Evolutionary conservation across 2,888 invertebrate species (phyloP).

Genomic region (Alcis repandata): DNA sequence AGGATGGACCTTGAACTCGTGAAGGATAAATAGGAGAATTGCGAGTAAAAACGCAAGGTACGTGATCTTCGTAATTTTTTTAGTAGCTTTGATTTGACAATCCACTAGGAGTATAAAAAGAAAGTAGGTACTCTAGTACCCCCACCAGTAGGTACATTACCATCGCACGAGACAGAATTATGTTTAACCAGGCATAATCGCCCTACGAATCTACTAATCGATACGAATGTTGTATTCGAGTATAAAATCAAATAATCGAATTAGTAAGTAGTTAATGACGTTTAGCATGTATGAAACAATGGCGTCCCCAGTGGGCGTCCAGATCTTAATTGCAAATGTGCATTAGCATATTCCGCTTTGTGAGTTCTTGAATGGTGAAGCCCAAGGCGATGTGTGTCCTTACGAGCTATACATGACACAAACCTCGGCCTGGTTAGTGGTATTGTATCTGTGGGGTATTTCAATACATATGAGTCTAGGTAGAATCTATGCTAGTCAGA

Average conservation of each 20-base stretch:
- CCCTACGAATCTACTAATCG: constrained; percentile 43
- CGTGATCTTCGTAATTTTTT: too few species aligned
- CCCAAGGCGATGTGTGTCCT: constrained; percentile 74
- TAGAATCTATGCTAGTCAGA: too few species aligned
- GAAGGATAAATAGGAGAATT: too few species aligned
- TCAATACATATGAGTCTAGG: neutral
- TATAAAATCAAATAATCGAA: constrained; percentile 44
- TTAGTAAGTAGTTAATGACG: constrained; percentile 61
- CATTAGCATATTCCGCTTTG: constrained; percentile 83
- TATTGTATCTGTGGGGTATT: constrained; percentile 2
- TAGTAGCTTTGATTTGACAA: neutral
- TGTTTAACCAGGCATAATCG: neutral
- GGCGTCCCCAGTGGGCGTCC: constrained; percentile 77
- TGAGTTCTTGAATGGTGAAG: constrained; percentile 76
- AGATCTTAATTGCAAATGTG: constrained; percentile 83
- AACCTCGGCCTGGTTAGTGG: constrained; percentile 25
- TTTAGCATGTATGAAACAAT: constrained; percentile 75
- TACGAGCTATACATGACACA: constrained; percentile 62
- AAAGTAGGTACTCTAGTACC: too few species aligned
- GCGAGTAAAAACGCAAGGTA: too few species aligned
- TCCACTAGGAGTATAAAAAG: neutral
- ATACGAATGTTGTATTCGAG: constrained; percentile 24
- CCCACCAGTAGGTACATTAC: neutral
- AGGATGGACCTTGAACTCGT: too few species aligned
- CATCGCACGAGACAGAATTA: neutral